Base-by-base conservation (phyloP, 2,888 invertebrate species). In the Anticlea derivata region DNA sequence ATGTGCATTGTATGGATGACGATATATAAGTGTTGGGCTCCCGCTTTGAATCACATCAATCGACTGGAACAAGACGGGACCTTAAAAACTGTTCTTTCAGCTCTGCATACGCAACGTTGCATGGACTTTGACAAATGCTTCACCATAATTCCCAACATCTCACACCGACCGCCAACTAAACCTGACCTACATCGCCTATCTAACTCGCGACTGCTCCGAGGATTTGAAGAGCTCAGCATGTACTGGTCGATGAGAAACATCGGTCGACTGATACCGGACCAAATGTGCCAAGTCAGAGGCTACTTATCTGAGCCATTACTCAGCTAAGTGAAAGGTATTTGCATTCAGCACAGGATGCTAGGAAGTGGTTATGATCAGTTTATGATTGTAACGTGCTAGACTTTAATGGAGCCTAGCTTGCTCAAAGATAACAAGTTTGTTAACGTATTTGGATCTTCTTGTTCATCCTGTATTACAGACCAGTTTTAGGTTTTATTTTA, bases 201-300 rank as follows among this genome's bases (percentile, higher is more conserved):
- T 20, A 43, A 27, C 20, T 34, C 8, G 0, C 7, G 2, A 5
- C 2, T 1, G 0, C 17, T 7, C 0, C 3, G 1, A 34, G 7
- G 7, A n/a, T 1, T n/a, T 8, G 7, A 11, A 34, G 1, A 7
- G 53, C 2, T 45, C 39, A 26, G 1, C 12, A 8, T 24, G 26
- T 8, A 3, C 23, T 45, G 53, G 53, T 7, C 33, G 13, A 22
- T 44, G 39, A 64, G 66, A 64, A 75, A 78, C 79, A 78, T 82
- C 75, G 78, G 79, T 78, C 74, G 65, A 67, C 70, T 71, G 70
- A 80, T 79, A 78, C 79, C 75, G 77, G 73, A 65, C 64, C 71
- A 76, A 83, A 83, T 80, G 81, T 83, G 82, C 80, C 76, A 75
- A 80, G 82, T 84, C 82, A 82, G 81, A 64, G 77, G 80, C 78